These are phyloP conservation scores for Saimiri boliviensis DNA, from an alignment of 2,113 vertebrate species.

Conservation along the genomic window DNA sequence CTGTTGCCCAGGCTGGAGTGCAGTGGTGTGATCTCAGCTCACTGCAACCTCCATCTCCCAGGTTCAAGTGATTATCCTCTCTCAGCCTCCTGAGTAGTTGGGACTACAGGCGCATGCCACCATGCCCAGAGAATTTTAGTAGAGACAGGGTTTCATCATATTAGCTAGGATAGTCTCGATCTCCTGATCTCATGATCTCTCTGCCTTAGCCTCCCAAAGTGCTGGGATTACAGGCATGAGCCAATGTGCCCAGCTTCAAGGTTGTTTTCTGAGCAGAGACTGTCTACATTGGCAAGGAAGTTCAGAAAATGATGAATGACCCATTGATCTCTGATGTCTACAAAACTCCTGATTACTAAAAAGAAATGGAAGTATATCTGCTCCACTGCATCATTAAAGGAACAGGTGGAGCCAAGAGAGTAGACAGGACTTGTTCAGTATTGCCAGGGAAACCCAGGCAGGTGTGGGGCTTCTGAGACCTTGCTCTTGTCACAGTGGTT, in stretches of 20 bases:
- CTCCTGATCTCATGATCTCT: neutral
- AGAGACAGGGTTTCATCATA: too few species aligned
- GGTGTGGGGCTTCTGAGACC: neutral
- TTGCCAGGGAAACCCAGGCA: neutral
- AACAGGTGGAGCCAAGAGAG: neutral
- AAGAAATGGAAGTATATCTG: neutral
- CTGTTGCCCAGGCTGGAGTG: too few species aligned
- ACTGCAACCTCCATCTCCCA: too few species aligned
- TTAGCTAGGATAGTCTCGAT: too few species aligned
- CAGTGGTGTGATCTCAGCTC: too few species aligned
- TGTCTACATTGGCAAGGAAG: neutral
- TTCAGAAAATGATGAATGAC: neutral
- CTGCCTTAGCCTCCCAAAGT: neutral
- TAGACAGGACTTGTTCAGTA: neutral
- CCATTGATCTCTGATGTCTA: neutral
- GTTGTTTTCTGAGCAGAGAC: neutral
- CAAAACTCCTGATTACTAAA: neutral
- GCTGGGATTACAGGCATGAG: neutral
- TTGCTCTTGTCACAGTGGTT: neutral
- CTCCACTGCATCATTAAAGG: neutral
- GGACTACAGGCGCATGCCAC: too few species aligned
- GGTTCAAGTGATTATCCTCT: too few species aligned
- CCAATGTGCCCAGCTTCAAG: neutral
- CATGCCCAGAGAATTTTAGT: too few species aligned
- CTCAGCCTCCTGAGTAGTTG: too few species aligned